Evolutionary conservation across 64 coral and sea anemone genomes (phyloP).

Genomic region (Trachythela sp.): DNA sequence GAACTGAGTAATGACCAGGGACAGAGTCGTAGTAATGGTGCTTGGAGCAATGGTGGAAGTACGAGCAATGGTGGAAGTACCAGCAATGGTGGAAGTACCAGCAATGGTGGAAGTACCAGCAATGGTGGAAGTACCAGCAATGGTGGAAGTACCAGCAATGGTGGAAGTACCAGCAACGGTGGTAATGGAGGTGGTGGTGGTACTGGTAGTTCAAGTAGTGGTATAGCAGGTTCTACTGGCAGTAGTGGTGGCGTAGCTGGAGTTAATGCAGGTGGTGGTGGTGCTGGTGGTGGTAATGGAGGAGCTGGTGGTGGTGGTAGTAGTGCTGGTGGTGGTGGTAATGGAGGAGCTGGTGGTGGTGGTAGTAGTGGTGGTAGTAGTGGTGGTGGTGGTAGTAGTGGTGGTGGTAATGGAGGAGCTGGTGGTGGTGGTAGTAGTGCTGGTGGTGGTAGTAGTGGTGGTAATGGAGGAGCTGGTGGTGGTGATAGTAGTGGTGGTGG

Average conservation of each 20-base stretch:
- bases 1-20: not conserved
- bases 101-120: not conserved
- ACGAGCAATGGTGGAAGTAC: not conserved
- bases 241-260: too few relatives aligned
- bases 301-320: too few relatives aligned
- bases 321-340: not conserved
- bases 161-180: not conserved
- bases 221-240: too few relatives aligned
- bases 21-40: not conserved
- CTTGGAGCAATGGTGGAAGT: not conserved
- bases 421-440: not conserved
- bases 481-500: not conserved
- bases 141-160: not conserved
- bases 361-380: conserved; percentile 43
- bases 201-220: not conserved
- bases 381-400: not conserved
- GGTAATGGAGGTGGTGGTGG: not conserved
- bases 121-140: not conserved
- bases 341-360: not conserved
- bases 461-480: not conserved
- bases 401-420: not conserved
- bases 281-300: too few relatives aligned
- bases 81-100: not conserved
- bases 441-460: too few relatives aligned
- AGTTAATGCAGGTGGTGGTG: too few relatives aligned